These are phyloP conservation scores for Cosmopolites sordidus DNA, from an alignment of 2,888 invertebrate genomes.

Conservation along the genomic window DNA sequence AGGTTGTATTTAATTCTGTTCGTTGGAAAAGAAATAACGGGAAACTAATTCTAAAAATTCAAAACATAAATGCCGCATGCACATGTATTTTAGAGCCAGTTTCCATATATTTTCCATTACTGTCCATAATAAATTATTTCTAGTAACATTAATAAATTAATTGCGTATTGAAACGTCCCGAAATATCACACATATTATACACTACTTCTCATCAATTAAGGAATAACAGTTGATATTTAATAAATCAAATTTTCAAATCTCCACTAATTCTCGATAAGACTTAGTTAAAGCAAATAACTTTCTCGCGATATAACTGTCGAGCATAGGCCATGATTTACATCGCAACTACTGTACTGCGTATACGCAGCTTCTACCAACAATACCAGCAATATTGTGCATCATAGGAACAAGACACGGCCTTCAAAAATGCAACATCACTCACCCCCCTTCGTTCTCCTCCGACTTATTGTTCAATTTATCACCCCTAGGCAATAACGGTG, in stretches of 20 bases:
- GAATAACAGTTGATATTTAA: too few species aligned
- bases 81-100: too few species aligned
- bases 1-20: not conserved
- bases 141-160: not conserved
- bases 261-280: too few species aligned
- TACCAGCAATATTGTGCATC: slow-evolving; percentile 13
- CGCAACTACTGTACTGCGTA: slow-evolving; percentile 9
- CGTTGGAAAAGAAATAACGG: not conserved
- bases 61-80: too few species aligned
- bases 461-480: slow-evolving; percentile 18
- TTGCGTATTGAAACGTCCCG: slow-evolving; percentile 10
- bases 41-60: not conserved
- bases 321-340: slow-evolving; percentile 3
- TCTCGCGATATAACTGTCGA: too few species aligned
- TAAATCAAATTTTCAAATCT: too few species aligned
- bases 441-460: slow-evolving; percentile 55
- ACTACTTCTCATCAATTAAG: not conserved
- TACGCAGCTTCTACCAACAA: slow-evolving; percentile 9
- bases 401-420: slow-evolving; percentile 20
- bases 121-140: not conserved
- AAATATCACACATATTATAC: slow-evolving; percentile 11
- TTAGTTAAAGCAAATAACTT: too few species aligned
- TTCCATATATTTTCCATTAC: too few species aligned
- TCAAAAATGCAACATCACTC: slow-evolving; percentile 42
- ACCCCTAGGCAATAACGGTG: slow-evolving; percentile 32